Base-by-base conservation (phyloP, 2,888 invertebrate species). In the Drosophila meridiana region DNA sequence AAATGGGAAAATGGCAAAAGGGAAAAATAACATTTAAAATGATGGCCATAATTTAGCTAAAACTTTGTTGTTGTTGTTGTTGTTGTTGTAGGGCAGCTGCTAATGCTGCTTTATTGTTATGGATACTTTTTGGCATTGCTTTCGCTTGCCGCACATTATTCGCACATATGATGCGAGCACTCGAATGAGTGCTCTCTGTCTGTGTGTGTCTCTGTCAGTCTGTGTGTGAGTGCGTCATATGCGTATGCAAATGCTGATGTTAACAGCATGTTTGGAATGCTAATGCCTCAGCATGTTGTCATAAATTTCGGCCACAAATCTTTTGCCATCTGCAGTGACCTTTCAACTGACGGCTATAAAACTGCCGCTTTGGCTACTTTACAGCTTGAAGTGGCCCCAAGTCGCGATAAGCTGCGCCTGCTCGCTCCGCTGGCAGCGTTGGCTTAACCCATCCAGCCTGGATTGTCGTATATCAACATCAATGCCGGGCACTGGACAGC, bases 41-140 rank as follows among this genome's bases (percentile, higher is more conserved):
- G 84, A 83, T 86, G 76, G 78, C 69, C 76, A 83, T 87, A 87
- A 87, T 83, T 87, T 87, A 73, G 87, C 83, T 84, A 75, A 84
- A 81, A 80, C 60, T 56, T 34, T 67, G 65, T 43, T 71, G 68
- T 63, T 68, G 68, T 9, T 56, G 64, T 45, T 67, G 67, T 45
- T 68, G 69, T 9, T 55, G 68, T 43, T 64, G 65, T 45, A 8
- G 60, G 68, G 65, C 84, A 87, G 83, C 86, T 88, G 84, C 81
- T 83, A 88, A 84, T 87, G 86, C 83, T 74, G 76, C 78, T 88
- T 88, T 88, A 85, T 85, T 88, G 78, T 81, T 77, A 83, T 86
- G 89, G 78, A 75, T 80, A 76, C 69, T 73, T 72, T 72, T 63
- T 71, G 60, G 65, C 72, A 66, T 36, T 52, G 62, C 52, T 50